Evolutionary conservation across 2,797 vertebrate species (phyloP).

Genomic region (Gymnocypris eckloni): DNA sequence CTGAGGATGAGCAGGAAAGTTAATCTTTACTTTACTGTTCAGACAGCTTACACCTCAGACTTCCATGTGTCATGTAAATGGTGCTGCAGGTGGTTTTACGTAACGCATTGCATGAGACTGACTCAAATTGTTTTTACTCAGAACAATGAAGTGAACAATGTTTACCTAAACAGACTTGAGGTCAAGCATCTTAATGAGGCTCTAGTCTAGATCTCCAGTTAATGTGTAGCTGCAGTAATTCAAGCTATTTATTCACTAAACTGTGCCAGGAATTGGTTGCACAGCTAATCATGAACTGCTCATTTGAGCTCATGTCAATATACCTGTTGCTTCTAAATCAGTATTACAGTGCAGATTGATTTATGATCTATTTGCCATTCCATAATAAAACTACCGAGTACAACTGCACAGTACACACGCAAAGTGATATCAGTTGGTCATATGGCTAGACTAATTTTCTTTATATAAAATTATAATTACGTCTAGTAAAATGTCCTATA

Average conservation of each 20-base stretch:
- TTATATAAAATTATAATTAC: not conserved
- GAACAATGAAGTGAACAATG: conserved; percentile 28
- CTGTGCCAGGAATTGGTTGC: conserved; percentile 5
- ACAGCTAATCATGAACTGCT: conserved; percentile 10
- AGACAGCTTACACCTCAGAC: not conserved
- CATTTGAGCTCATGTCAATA: not conserved
- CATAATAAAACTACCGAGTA: not conserved
- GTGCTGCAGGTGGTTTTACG: not conserved
- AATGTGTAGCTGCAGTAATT: conserved; percentile 47
- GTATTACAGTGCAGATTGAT: not conserved
- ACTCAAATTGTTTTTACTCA: conserved; percentile 19
- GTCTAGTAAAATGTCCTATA: not conserved
- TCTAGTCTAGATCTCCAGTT: conserved; percentile 31
- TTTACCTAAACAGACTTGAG: conserved; percentile 39
- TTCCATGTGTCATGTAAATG: too few species aligned
- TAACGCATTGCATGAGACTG: not conserved
- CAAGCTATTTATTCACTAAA: conserved; percentile 46
- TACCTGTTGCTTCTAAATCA: conserved; percentile 1
- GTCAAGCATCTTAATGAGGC: conserved; percentile 37
- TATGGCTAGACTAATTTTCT: not conserved
- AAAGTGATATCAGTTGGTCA: not conserved
- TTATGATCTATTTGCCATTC: not conserved
- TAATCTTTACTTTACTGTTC: conserved; percentile 10
- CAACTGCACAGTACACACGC: not conserved
- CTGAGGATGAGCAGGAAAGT: conserved; percentile 2